Evolutionary conservation across 64 coral and sea anemone species (phyloP).

Genomic region (Acropora tenuis): DNA sequence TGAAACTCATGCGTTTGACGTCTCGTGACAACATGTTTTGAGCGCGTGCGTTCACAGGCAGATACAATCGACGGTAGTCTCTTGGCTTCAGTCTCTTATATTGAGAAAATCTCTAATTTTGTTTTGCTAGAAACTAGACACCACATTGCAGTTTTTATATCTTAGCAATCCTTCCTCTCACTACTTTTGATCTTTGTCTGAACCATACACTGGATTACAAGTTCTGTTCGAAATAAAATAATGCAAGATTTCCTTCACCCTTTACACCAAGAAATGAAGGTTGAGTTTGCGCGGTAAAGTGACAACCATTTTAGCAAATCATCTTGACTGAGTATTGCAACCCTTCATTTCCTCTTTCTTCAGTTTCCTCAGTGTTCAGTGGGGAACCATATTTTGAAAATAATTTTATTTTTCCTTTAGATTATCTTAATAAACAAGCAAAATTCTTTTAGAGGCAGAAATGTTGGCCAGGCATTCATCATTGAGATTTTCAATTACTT

Average conservation of each 20-base stretch:
- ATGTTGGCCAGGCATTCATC: background rate
- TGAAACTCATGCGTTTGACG: too few species aligned
- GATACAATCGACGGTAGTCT: too few species aligned
- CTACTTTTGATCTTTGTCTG: too few species aligned
- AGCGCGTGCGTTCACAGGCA: too few species aligned
- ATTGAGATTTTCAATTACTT: background rate
- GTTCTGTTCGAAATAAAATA: background rate
- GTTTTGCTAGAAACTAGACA: too few species aligned
- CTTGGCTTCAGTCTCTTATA: too few species aligned
- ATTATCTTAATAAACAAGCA: slow-evolving; percentile 41
- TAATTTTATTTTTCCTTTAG: slow-evolving; percentile 22
- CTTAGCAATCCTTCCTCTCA: too few species aligned
- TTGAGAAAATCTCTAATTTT: too few species aligned
- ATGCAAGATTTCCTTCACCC: slow-evolving; percentile 32
- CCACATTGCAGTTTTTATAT: too few species aligned
- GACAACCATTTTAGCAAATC: background rate
- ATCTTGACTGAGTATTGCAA: slow-evolving; percentile 8
- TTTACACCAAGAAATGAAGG: slow-evolving; percentile 1
- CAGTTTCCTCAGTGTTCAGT: background rate
- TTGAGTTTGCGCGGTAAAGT: slow-evolving; percentile 35
- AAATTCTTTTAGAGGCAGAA: background rate
- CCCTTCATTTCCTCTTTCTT: slow-evolving; percentile 32
- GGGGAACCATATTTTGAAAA: slow-evolving; percentile 34
- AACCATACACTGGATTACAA: too few species aligned
- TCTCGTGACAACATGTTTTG: too few species aligned